Evolutionary conservation across 2,888 invertebrate species (phyloP).

Genomic region (Erebia ligea): DNA sequence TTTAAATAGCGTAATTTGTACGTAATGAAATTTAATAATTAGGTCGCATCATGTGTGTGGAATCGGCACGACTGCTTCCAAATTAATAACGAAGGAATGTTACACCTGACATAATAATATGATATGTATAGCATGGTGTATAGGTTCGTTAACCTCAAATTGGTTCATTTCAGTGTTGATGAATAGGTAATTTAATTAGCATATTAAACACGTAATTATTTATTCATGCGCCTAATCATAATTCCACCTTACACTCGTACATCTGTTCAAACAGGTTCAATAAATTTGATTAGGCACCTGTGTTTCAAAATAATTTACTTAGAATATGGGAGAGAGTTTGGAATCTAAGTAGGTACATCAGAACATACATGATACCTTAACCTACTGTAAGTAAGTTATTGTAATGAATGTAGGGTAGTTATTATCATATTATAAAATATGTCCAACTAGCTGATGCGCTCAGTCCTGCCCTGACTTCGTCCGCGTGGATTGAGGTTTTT

Average conservation of each 20-base stretch:
- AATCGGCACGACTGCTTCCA: conserved; percentile 28
- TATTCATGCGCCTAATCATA: conserved; percentile 8
- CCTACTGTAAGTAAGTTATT: too few species aligned
- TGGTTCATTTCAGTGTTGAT: conserved; percentile 18
- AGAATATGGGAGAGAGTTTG: too few species aligned
- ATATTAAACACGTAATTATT: conserved; percentile 20
- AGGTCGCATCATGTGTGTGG: conserved; percentile 36
- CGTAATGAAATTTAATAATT: conserved; percentile 31
- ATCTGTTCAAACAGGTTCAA: conserved; percentile 15
- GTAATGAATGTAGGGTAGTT: too few species aligned
- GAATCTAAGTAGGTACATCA: too few species aligned
- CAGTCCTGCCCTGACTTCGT: too few species aligned
- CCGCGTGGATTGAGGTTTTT: too few species aligned
- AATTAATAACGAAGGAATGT: conserved; percentile 33
- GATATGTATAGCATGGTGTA: neutral
- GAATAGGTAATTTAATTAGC: conserved; percentile 19
- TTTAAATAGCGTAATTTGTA: neutral
- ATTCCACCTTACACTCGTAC: conserved; percentile 9
- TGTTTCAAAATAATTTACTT: neutral
- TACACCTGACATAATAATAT: conserved; percentile 31
- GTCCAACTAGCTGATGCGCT: too few species aligned
- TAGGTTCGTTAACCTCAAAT: conserved; percentile 27
- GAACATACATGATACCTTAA: too few species aligned
- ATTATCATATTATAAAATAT: too few species aligned
- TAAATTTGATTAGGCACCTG: conserved; percentile 4